These are phyloP conservation scores for Neocloeon triangulifer DNA, from an alignment of 1,140 invertebrate genomes.

Conservation along the genomic window DNA sequence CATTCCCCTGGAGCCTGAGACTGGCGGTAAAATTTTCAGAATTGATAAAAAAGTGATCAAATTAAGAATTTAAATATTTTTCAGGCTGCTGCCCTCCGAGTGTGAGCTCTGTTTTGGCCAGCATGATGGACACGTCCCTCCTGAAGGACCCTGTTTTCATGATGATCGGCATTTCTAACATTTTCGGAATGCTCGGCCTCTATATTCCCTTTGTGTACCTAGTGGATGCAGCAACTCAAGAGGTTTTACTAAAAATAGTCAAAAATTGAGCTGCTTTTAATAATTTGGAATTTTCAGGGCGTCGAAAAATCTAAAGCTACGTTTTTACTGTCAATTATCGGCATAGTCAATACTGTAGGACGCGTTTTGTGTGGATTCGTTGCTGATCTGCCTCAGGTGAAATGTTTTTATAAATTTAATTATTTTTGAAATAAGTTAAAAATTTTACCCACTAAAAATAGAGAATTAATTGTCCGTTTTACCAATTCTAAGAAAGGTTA, in stretches of 20 bases:
- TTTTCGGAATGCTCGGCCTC: slow-evolving; percentile 83
- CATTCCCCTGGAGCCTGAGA: slow-evolving; percentile 1
- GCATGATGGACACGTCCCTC: slow-evolving; percentile 84
- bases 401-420: slow-evolving; percentile 6
- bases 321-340: slow-evolving; percentile 80
- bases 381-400: slow-evolving; percentile 11
- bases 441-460: no score
- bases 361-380: slow-evolving; percentile 71
- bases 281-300: slow-evolving; percentile 25
- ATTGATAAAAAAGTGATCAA: no score
- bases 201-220: slow-evolving; percentile 92
- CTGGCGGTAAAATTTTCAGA: background rate
- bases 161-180: slow-evolving; percentile 79
- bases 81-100: no score
- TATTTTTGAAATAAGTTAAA: no score
- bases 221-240: slow-evolving; percentile 50
- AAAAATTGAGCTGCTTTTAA: background rate
- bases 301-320: slow-evolving; percentile 54
- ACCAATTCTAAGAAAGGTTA: no score
- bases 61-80: no score
- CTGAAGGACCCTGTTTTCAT: slow-evolving; percentile 80
- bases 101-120: slow-evolving; percentile 47
- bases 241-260: slow-evolving; percentile 23
- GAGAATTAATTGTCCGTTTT: no score
- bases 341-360: slow-evolving; percentile 82